Evolutionary conservation across 2,888 invertebrate species (phyloP), one percentile per base, ranked within the genome.

Genomic region (Cantharis flavilabris): DNA sequence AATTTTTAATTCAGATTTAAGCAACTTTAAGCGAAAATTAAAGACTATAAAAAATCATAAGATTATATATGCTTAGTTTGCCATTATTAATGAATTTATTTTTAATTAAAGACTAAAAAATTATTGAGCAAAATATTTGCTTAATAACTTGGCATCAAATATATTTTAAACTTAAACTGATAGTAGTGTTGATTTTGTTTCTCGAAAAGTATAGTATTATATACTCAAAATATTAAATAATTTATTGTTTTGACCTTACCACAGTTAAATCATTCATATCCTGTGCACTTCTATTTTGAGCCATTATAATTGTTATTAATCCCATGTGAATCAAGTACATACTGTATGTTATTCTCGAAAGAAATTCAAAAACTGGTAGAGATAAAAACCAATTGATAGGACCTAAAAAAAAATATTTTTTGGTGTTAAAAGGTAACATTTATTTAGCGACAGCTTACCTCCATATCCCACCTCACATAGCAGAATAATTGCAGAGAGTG

Each of bases 301-400:
- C 83, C 14, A 78, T 74, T 10, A 80, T 75, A 11, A 80, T 75
- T 1, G 65, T 10, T n/a, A 80, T 49, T 71, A 90, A 84, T 0
- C 87, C 85, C 14, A 88, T 82, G 80, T 91, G 91, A 0, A 88
- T 80, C 10, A 91, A 83, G 79, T 90, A 91, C 82, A 90, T 87
- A 3, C 89, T 89, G 78, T 89, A 91, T 0, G 90, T 90, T 2
- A 91, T 84, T 3, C 90, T 87, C 1, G 90, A 89, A 1, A 90
- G 87, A 11, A 90, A 84, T 84, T 89, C 89, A 88, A 90, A 91
- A 63, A 90, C 77, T 9, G 82, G 80, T 3, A 89, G 81, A 0
- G 89, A 89, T 0, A 91, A 84, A 79, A 90, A 89, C 88, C 89
- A 90, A 83, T 90, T 90, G 3, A 91, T 83, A 1, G 89, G 87